These are phyloP conservation scores for Columba guinea DNA, from an alignment of 2,797 vertebrate genomes.

Conservation along the genomic window DNA sequence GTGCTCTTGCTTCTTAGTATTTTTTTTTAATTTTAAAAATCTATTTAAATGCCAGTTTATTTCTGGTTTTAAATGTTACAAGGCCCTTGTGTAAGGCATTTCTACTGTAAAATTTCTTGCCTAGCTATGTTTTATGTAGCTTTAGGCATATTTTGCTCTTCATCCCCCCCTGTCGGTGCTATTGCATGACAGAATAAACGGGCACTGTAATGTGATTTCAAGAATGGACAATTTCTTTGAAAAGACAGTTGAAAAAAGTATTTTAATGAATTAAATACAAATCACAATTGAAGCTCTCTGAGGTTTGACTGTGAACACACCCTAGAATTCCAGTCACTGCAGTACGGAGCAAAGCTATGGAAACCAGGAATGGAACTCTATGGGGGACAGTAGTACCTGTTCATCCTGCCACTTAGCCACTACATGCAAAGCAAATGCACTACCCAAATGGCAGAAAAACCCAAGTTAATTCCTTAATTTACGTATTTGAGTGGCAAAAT, in stretches of 20 bases:
- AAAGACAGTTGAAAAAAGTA: background rate
- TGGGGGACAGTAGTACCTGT: rapidly evolving
- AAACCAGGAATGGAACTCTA: background rate
- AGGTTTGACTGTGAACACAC: background rate
- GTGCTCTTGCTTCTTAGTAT: background rate
- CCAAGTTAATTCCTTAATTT: background rate
- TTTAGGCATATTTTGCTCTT: background rate
- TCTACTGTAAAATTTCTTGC: background rate
- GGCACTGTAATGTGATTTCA: background rate
- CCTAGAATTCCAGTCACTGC: background rate
- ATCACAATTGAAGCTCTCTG: background rate
- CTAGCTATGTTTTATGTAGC: rapidly evolving
- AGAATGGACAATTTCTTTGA: background rate
- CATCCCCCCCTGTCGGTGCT: constrained; percentile 58
- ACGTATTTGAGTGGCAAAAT: background rate
- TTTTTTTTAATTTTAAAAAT: background rate
- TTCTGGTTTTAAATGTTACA: background rate
- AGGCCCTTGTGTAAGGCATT: background rate
- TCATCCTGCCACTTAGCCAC: background rate
- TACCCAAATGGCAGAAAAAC: background rate
- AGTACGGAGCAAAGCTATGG: background rate
- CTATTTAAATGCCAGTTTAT: background rate
- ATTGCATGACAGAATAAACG: background rate
- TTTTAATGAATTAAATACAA: background rate
- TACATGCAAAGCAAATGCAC: background rate